Evolutionary conservation across 2,888 invertebrate genomes (phyloP), one percentile per base, ranked within the genome.

Genomic region (Leptinotarsa rubiginosa): DNA sequence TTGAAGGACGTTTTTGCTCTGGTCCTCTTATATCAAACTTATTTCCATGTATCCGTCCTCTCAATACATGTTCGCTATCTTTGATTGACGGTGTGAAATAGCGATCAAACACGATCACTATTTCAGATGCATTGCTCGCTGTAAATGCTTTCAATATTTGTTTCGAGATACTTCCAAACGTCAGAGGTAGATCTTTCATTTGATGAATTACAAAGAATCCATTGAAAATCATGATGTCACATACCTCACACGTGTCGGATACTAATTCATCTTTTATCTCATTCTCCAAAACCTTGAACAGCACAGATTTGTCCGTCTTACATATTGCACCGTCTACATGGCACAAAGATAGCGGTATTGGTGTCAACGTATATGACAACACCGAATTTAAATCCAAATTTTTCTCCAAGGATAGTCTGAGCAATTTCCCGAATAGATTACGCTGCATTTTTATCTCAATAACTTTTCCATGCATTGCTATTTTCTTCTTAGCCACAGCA

Each of bases 141-240:
- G 67, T 67, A 13, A 67, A 52, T 67, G 67, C 67, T 67, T 67
- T 67, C n/a, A 67, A 52, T 52, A 67, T 49, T 67, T 67, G 67
- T 52, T 67, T 67, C 31, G 67, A 67, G 52, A 67, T 67, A 52
- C 49, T 67, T 52, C 22, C 67, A 49, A 67, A 67, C 67, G 67
- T 67, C 67, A 52, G 67, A 67, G 67, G 67, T n/a, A 52, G 47
- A 67, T 67, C 52, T 52, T 67, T 67, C 52, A 67, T 67, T 47
- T 67, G 52, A 67, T 67, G 67, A 67, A 67, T 67, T 52, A 67
- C n/a, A n/a, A 67, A 67, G 22, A 67, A 67, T n/a, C 67, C 67
- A 49, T 67, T 52, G n/a, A 67, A 67, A 67, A 67, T 52, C 52
- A 67, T 67, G 66, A 67, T 67, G 41, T 67, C 67, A 67, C 52